Base-by-base conservation (phyloP, 2,797 vertebrate genomes). In the Syndactyla subalaris region DNA sequence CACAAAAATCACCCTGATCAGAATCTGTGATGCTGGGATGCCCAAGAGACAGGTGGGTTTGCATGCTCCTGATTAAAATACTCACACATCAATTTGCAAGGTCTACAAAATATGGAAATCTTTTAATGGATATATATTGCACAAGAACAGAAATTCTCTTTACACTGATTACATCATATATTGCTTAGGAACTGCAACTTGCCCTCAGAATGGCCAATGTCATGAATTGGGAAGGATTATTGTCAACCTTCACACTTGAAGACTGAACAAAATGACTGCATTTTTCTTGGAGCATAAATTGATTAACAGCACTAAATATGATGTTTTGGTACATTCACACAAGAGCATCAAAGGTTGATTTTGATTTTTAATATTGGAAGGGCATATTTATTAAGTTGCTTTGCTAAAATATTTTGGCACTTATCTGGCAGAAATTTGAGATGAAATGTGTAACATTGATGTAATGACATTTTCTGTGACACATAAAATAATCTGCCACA, bases 381-480 rank as follows among this genome's bases (percentile, higher is more conserved):
- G 30, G 10, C 43, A 74, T 21, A 46, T 43, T 91, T 85, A 89
- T 86, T 77, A 85, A 77, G 32, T 63, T 76, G 27, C 21, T 70
- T 89, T 92, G 45, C 73, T 94, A 65, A 74, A 92, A 65, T 80
- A 82, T 67, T 81, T 90, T 94, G 80, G 81, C 89, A 95, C 9
- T 14, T 55, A 55, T 48, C 22, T 79, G 75, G 76, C 74, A 93
- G 88, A 84, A 92, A 67, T 46, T 43, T 65, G 32, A 91, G 70
- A 59, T 39, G 0, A 84, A 77, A 91, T 16, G 12, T 14, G 3
- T 68, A 90, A 92, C 32, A 77, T 4, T 39, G 59, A 82, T 45
- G 12, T 49, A 74, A 91, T 0, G 0, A 49, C 41, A 24, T 68
- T 74, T 92, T 73, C 66, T 71, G 74, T 76, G 70, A 86, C 84